These are phyloP conservation scores for Saxidomus purpurata DNA, from an alignment of 1,140 invertebrate species.

Conservation along the genomic window DNA sequence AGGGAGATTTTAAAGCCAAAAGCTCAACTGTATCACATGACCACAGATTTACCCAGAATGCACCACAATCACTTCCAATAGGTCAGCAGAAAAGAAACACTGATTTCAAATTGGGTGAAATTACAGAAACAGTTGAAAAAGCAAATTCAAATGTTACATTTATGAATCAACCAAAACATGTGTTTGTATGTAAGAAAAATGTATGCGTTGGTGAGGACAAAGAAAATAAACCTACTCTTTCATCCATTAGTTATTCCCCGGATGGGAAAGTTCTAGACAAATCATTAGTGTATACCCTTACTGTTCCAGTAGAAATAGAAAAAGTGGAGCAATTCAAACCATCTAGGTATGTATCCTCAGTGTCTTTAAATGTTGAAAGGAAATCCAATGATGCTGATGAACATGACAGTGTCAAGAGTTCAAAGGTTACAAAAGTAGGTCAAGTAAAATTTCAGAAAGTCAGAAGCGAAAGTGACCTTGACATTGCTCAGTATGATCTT, in stretches of 20 bases:
- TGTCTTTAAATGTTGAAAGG: constrained; percentile 16
- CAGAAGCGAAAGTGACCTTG: neutral
- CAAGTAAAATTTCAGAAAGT: neutral
- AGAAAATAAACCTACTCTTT: constrained; percentile 6
- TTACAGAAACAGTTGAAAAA: constrained; percentile 3
- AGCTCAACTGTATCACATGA: neutral
- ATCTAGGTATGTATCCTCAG: constrained; percentile 34
- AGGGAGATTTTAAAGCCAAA: neutral
- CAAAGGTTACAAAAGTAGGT: constrained; percentile 22
- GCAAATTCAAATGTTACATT: neutral
- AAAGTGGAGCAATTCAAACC: neutral
- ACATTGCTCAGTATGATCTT: neutral
- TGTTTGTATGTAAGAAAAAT: constrained; percentile 19
- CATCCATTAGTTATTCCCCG: constrained; percentile 21
- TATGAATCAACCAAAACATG: neutral
- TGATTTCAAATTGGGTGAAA: neutral
- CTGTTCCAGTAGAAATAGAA: constrained; percentile 27
- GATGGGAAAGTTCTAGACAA: neutral
- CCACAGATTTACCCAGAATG: neutral
- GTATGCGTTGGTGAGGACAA: neutral
- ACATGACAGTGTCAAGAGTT: neutral
- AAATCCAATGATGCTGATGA: constrained; percentile 1
- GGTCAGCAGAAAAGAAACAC: neutral
- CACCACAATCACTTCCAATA: neutral
- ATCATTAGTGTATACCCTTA: constrained; percentile 30